A percentile compares a stretch with the other conserved stretches of the same genome.
Conservation (phyloP, 2,113 vertebrate species). For the Chionis minor region DNA sequence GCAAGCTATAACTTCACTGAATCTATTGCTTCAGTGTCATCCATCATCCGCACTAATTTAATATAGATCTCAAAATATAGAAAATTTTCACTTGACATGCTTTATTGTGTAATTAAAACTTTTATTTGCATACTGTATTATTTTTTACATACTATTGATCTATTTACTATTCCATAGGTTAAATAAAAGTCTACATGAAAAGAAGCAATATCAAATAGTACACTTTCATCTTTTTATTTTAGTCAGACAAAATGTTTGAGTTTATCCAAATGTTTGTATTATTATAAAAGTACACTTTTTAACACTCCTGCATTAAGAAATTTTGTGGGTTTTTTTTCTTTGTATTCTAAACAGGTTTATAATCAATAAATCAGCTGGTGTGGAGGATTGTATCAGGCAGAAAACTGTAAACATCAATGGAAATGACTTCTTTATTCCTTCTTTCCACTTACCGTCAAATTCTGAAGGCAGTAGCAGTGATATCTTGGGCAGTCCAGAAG, state of each 20-base stretch:
- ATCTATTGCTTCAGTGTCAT: fast-evolving
- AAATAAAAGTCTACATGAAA: background rate
- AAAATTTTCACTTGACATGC: background rate
- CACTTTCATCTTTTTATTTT: background rate
- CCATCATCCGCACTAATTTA: background rate
- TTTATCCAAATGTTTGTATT: background rate
- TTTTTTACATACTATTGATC: background rate
- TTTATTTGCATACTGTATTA: background rate
- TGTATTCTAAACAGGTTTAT: background rate
- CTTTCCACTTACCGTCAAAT: background rate
- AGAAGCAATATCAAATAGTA: background rate
- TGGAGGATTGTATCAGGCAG: background rate
- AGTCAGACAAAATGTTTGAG: background rate
- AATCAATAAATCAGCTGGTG: background rate
- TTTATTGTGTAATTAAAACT: background rate
- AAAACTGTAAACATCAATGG: background rate
- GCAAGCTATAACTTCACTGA: background rate
- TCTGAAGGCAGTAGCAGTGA: background rate
- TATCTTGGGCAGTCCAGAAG: background rate
- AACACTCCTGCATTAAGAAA: background rate
- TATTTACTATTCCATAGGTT: background rate
- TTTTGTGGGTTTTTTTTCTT: background rate
- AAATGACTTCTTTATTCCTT: background rate
- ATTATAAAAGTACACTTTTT: background rate
- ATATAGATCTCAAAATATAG: background rate